Base-by-base conservation (phyloP, 37 sponge, comb jelly and placozoan species). In the Halisarca cf. caerulea region DNA sequence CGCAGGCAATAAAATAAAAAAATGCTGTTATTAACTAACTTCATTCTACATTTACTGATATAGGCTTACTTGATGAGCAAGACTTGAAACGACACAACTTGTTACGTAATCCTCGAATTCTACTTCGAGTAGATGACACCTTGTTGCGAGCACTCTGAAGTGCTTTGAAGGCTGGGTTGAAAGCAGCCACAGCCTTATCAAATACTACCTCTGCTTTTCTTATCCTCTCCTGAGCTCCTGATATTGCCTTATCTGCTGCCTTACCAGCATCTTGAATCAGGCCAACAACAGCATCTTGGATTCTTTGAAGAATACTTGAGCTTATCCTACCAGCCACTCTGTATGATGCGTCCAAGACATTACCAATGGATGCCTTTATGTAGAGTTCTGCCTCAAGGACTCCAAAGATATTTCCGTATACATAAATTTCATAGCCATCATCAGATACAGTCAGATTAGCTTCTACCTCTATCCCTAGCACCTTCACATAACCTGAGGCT, bases 391-490 rank as follows among this genome's bases (percentile, higher is more conserved):
- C 84, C 14, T 70, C n/a, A 18, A 68, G 60, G 28, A 83, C 69
- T 3, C 45, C 38, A 3, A 83, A 51, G 3, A 83, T 45, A 2
- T 51, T 47, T 3, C 84, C 84, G 14, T 69, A 38, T 53, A 83
- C 4, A 18, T 4, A 33, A 3, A 83, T 30, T n/a, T 53, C 62
- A 32, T 53, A 83, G 2, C 53, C 35, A 20, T n/a, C 70, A 20
- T 47, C 70, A 5, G 58, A 33, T 47, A 83, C 47, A 25, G 17
- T 1, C 38, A 83, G 37, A 5, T 7, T 83, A 35, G 58, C 62
- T 71, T 83, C 84, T 2, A 47, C 55, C 1, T n/a, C n/a, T 24
- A 83, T 70, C 14, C 84, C 84, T 6, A 83, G 39, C 5, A 83
- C 37, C 3, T 30, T 18, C 0, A 83, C 58, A 70, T 70, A 83